Percentiles rank a stretch among this genome's conserved stretches.
These are phyloP conservation scores for Pterobdella sp. DNA, from an alignment of 2,888 invertebrate species.

Conservation along the genomic window DNA sequence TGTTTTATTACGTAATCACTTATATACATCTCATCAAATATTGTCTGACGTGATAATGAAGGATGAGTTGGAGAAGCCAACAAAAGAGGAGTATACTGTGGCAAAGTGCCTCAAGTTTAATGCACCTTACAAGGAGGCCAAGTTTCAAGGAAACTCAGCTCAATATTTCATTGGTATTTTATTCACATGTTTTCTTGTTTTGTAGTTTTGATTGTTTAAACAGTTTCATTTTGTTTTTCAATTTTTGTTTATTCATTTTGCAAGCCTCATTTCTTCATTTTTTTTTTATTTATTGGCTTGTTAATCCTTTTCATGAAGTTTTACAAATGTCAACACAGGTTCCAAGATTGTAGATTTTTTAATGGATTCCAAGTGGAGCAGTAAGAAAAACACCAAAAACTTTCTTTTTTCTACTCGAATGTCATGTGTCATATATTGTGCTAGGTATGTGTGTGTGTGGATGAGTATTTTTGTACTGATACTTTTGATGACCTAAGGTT, in stretches of 20 bases:
- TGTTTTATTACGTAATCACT: neutral
- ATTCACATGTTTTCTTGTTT: constrained; percentile 13
- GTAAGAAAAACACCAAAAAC: constrained; percentile 59
- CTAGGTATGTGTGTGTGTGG: constrained; percentile 51
- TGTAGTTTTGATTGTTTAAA: neutral
- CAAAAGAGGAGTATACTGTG: constrained; percentile 82
- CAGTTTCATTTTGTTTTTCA: neutral
- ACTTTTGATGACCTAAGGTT: neutral
- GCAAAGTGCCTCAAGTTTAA: constrained; percentile 90
- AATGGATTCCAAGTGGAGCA: constrained; percentile 77
- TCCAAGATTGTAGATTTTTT: constrained; percentile 81
- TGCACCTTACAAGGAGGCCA: constrained; percentile 86
- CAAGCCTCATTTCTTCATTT: neutral
- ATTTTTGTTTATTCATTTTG: neutral
- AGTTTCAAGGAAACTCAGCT: constrained; percentile 89
- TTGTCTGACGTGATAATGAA: constrained; percentile 18
- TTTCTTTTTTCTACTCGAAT: constrained; percentile 72
- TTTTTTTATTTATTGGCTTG: no score
- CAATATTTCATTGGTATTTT: constrained; percentile 84
- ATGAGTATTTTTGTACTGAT: neutral
- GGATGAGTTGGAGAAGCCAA: constrained; percentile 41
- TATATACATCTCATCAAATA: neutral
- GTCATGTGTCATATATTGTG: constrained; percentile 70
- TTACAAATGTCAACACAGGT: constrained; percentile 44
- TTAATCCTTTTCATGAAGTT: no score